Evolutionary conservation across 2,888 invertebrate species (phyloP), one percentile per base, ranked within the genome.

Genomic region (Phengaris alcon): DNA sequence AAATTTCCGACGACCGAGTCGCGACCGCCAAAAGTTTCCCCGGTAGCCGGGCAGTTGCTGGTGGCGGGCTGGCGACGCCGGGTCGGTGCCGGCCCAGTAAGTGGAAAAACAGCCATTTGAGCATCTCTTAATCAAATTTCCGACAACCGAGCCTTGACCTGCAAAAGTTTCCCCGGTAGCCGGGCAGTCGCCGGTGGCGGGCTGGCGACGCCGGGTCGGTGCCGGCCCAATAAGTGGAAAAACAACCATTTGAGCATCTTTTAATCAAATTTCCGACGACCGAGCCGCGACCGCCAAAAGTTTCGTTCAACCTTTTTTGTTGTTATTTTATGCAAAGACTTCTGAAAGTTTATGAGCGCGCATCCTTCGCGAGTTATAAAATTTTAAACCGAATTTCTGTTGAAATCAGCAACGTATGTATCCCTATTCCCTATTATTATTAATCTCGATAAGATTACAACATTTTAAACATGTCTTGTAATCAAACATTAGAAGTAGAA

Each of bases 211-310:
- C n/a, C n/a, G n/a, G n/a, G n/a, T n/a, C n/a, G n/a, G n/a, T n/a
- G n/a, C n/a, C n/a, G n/a, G 3, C 2, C 35, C 35, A 3, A 3
- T 3, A 35, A 35, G 35, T 35, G 35, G 35, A 35, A 35, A 35
- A 35, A 35, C 35, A 35, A 35, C 35, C 35, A 70, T 70, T 48
- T 51, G 10, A 15, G 48, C 48, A 70, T 51, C 15, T 70, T 70
- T 70, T 70, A 70, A 69, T 69, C 69, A 69, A 70, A 51, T 70
- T 51, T 7, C 22, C 51, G 69, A 13, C 51, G 22, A 70, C 69
- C 69, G 69, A 69, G 48, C 3, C n/a, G 64, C 35, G 64, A 64
- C 64, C 51, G 15, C 69, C 48, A 15, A 15, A 70, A 70, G 48
- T 70, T 51, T 51, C 22, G 8, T 69, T 48, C 22, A 51, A 70